Conservation (phyloP, 2,888 invertebrate genomes). For the Nomada goodeniana region DNA sequence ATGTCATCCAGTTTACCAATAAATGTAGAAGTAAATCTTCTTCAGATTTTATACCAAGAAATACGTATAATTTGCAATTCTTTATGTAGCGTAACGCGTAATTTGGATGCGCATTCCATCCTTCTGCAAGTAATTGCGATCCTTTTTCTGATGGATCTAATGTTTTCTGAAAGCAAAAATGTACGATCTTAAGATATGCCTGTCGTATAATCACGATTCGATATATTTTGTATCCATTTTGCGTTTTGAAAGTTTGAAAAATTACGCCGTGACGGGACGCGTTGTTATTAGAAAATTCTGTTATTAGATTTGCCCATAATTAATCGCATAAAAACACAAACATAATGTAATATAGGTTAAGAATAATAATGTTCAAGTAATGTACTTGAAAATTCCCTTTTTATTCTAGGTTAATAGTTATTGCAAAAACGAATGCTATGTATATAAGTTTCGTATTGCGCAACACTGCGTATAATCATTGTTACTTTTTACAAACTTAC, state of each 20-base stretch:
- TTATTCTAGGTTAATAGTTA: background rate
- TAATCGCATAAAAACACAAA: background rate
- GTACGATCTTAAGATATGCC: background rate
- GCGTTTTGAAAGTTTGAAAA: background rate
- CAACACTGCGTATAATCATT: background rate
- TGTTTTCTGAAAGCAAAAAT: slow-evolving; percentile 85
- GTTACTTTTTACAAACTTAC: slow-evolving; percentile 82
- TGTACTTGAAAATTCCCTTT: background rate
- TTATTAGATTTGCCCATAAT: too few relatives aligned
- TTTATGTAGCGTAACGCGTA: slow-evolving; percentile 91
- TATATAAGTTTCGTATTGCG: background rate
- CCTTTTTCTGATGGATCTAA: slow-evolving; percentile 86
- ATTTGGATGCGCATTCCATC: slow-evolving; percentile 90
- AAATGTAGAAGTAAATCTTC: slow-evolving; percentile 88
- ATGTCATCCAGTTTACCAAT: slow-evolving; percentile 84
- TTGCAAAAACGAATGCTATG: background rate
- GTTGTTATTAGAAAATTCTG: too few relatives aligned
- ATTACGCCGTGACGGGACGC: too few relatives aligned
- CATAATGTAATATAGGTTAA: slow-evolving; percentile 11
- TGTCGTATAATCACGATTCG: background rate
- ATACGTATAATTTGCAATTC: slow-evolving; percentile 88
- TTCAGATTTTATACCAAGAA: slow-evolving; percentile 88
- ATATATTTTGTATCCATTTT: background rate
- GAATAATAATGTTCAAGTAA: background rate
- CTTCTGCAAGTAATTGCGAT: slow-evolving; percentile 90